Evolutionary conservation across 2,888 invertebrate genomes (phyloP).

Genomic region (Agelastica alni): DNA sequence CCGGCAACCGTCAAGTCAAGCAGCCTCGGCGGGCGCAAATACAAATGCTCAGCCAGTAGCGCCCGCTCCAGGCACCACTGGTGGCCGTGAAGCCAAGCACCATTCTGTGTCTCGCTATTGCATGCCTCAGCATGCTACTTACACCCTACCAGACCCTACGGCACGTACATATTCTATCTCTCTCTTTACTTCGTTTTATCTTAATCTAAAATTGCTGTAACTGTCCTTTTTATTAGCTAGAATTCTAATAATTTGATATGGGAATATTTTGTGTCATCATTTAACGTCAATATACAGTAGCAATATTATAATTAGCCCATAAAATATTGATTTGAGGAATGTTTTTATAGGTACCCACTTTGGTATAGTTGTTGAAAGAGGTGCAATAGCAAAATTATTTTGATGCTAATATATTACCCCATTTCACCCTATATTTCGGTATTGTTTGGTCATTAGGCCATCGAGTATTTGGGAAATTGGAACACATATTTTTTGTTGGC

Average conservation of each 20-base stretch:
- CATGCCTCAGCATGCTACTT: conserved; percentile 66
- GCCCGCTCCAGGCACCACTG: conserved; percentile 54
- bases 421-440: no score
- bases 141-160: conserved; percentile 65
- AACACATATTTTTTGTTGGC: no score
- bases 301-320: no score
- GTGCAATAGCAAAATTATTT: no score
- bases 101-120: conserved; percentile 63
- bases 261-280: no score
- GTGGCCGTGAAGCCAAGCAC: conserved; percentile 57
- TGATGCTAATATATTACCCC: no score
- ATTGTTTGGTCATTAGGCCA: no score
- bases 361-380: no score
- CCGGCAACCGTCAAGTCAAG: conserved; percentile 54
- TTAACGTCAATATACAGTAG: no score
- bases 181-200: conserved; percentile 30
- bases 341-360: no score
- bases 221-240: conserved; percentile 10
- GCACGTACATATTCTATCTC: conserved; percentile 60
- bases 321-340: no score
- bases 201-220: background rate
- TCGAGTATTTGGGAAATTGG: no score
- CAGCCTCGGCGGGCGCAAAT: conserved; percentile 43
- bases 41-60: conserved; percentile 39
- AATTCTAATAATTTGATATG: background rate